Conservation (phyloP, 2,888 invertebrate genomes). For the Serrognathus titanus region DNA sequence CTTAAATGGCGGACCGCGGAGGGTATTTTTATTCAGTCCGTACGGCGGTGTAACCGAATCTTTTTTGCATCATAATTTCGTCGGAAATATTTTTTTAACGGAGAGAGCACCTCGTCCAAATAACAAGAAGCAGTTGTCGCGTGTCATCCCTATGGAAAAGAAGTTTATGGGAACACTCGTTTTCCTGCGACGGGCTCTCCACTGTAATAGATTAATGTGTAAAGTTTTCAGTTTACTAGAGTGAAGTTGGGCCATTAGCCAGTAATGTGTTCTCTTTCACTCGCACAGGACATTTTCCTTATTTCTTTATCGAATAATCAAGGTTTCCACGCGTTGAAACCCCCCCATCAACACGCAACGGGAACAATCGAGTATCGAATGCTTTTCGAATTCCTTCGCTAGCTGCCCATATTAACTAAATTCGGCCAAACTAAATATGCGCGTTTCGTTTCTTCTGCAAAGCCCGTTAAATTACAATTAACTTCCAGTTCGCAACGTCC, state of each 20-base stretch:
- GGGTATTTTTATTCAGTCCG: constrained; percentile 30
- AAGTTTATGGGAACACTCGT: constrained; percentile 22
- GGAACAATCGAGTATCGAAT: too few species aligned
- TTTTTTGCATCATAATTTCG: constrained; percentile 32
- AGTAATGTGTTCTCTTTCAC: constrained; percentile 34
- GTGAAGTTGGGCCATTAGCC: constrained; percentile 41
- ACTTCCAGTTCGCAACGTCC: too few species aligned
- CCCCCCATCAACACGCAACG: too few species aligned
- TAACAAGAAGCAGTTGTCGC: not conserved
- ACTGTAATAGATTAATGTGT: constrained; percentile 42
- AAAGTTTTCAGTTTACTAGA: constrained; percentile 40
- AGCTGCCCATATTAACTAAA: not conserved
- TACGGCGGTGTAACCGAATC: constrained; percentile 29
- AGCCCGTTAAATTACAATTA: too few species aligned
- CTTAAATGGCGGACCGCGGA: constrained; percentile 28
- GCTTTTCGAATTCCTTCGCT: too few species aligned
- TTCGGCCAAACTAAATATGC: too few species aligned
- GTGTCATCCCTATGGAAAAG: constrained; percentile 9
- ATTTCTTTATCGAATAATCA: constrained; percentile 5
- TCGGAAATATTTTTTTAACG: constrained; percentile 32
- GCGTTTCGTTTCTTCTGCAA: too few species aligned
- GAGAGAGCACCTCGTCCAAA: constrained; percentile 2
- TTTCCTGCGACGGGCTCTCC: constrained; percentile 28
- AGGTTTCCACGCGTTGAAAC: constrained; percentile 20
- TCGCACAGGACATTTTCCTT: constrained; percentile 5